These are phyloP conservation scores for Habrosyne pyritoides DNA, from an alignment of 2,888 invertebrate genomes.

Conservation along the genomic window DNA sequence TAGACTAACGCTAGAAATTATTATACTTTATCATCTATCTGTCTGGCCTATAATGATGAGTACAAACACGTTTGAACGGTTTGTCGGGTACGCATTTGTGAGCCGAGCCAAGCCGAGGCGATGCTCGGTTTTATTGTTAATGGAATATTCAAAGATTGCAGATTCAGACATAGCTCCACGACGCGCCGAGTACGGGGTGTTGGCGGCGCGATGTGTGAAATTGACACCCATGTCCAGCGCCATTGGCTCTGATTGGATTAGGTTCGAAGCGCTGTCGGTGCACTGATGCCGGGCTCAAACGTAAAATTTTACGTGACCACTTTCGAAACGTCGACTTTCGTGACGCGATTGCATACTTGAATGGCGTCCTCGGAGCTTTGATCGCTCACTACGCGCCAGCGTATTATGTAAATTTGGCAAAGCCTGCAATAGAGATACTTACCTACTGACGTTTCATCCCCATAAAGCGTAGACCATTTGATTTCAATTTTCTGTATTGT, in stretches of 20 bases:
- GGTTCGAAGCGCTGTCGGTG: conserved; percentile 71
- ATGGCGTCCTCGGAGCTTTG: conserved; percentile 53
- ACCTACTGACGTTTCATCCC: conserved; percentile 43
- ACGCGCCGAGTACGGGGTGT: conserved; percentile 27
- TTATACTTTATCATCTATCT: background rate
- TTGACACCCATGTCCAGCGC: conserved; percentile 72
- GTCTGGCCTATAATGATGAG: background rate
- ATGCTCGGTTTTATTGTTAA: background rate
- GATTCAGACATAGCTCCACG: conserved; percentile 11
- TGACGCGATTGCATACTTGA: conserved; percentile 69
- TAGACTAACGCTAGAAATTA: conserved; percentile 24
- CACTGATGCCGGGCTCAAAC: conserved; percentile 73
- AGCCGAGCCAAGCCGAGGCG: background rate
- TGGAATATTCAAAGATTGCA: conserved; percentile 1
- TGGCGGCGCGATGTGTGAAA: conserved; percentile 60
- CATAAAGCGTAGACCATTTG: conserved; percentile 36
- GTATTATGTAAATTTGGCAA: conserved; percentile 71
- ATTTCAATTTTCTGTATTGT: conserved; percentile 44
- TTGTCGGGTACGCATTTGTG: background rate
- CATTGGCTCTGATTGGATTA: conserved; percentile 80
- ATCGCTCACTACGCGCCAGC: conserved; percentile 58
- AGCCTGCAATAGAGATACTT: conserved; percentile 52
- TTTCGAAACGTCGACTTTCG: conserved; percentile 73
- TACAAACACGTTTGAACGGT: background rate
- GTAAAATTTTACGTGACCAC: conserved; percentile 83